Conservation (phyloP, 1,140 invertebrate species). For the Sarcophaga bullata region DNA sequence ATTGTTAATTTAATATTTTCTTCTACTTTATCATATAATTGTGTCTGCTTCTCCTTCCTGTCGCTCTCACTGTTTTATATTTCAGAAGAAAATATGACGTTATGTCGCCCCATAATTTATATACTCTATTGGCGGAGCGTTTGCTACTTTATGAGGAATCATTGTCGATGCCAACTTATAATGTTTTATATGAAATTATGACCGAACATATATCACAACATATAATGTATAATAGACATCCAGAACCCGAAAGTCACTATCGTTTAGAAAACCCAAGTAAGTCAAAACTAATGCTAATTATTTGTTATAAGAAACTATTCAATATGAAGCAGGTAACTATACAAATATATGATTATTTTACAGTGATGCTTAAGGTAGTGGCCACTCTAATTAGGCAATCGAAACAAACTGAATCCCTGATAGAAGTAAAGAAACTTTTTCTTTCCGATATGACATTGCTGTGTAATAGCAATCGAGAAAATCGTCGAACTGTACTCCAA, state of each 20-base stretch:
- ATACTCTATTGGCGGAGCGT: slow-evolving; percentile 93
- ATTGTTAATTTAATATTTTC: slow-evolving; percentile 9
- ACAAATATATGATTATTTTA: slow-evolving; percentile 63
- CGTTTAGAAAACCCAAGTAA: slow-evolving; percentile 97
- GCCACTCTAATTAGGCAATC: slow-evolving; percentile 96
- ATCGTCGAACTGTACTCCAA: slow-evolving; percentile 95
- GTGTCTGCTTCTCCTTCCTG: slow-evolving; percentile 3
- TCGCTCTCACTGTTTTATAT: slow-evolving; percentile 7
- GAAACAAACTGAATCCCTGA: slow-evolving; percentile 88
- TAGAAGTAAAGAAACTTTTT: slow-evolving; percentile 96
- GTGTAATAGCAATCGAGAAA: slow-evolving; percentile 97
- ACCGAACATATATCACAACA: slow-evolving; percentile 96
- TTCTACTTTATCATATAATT: not conserved
- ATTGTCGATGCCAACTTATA: slow-evolving; percentile 93
- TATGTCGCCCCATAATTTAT: slow-evolving; percentile 98
- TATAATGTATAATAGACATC: slow-evolving; percentile 89
- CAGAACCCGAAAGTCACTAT: slow-evolving; percentile 94
- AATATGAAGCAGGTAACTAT: not conserved
- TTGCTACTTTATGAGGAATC: slow-evolving; percentile 90
- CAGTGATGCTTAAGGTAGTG: slow-evolving; percentile 98
- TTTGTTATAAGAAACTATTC: not conserved
- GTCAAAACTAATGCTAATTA: slow-evolving; percentile 54
- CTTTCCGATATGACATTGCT: slow-evolving; percentile 96
- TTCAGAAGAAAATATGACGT: slow-evolving; percentile 95
- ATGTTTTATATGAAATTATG: slow-evolving; percentile 98